Conservation (phyloP, 2,888 invertebrate species). For the Hirtodrosophila trivittata region DNA sequence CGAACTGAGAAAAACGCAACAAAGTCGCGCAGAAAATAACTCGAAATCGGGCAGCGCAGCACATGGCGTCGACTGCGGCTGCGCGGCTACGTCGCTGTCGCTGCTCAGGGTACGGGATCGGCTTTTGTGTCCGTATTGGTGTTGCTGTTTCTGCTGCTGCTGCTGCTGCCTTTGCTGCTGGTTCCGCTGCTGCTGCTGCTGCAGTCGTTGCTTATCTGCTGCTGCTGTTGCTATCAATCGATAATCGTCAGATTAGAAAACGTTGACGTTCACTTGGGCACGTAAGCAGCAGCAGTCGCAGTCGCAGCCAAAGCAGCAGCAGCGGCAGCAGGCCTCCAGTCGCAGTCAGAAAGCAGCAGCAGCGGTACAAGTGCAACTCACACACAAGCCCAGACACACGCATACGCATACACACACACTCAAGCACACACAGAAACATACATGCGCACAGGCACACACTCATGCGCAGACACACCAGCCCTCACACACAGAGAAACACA, state of each 20-base stretch:
- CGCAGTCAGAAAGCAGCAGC: slow-evolving; percentile 51
- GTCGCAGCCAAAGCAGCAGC: slow-evolving; percentile 16
- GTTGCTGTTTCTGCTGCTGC: slow-evolving; percentile 10
- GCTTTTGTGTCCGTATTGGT: slow-evolving; percentile 22
- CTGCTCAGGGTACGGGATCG: slow-evolving; percentile 45
- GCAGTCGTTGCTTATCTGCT: slow-evolving; percentile 52
- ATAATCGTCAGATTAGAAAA: slow-evolving; percentile 77
- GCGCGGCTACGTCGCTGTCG: slow-evolving; percentile 55
- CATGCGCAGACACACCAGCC: slow-evolving; percentile 34
- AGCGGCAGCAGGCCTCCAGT: slow-evolving; percentile 33
- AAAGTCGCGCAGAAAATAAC: slow-evolving; percentile 69
- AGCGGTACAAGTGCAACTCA: slow-evolving; percentile 76
- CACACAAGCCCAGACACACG: slow-evolving; percentile 24
- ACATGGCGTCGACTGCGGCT: slow-evolving; percentile 51
- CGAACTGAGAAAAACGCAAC: slow-evolving; percentile 66
- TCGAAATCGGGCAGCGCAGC: slow-evolving; percentile 55
- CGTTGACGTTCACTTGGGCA: slow-evolving; percentile 71
- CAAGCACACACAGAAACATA: slow-evolving; percentile 12
- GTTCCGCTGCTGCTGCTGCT: slow-evolving; percentile 35
- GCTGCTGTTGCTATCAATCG: slow-evolving; percentile 66
- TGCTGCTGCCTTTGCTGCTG: slow-evolving; percentile 4
- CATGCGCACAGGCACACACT: slow-evolving; percentile 19
- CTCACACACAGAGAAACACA: slow-evolving; percentile 34
- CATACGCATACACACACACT: neutral
- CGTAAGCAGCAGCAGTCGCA: slow-evolving; percentile 55